phyloP scores from a whole-genome alignment of 2,888 invertebrate species.

The Apodemia hepburni region DNA sequence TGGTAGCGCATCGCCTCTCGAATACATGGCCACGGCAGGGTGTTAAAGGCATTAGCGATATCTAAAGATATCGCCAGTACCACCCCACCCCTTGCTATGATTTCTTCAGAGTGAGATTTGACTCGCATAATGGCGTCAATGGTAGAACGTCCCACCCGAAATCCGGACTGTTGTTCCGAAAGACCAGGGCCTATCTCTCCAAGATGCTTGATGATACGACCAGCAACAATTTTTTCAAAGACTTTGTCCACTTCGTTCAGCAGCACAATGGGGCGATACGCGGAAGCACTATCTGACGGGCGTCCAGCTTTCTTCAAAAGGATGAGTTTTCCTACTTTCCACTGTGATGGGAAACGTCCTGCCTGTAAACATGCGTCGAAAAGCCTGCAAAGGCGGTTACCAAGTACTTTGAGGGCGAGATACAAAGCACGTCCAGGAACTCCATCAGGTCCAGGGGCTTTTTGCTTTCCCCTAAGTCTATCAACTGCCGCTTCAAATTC shows the following conservation, averaged over 20 bases:
- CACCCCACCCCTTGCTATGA: too few species aligned
- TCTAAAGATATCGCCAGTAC: too few species aligned
- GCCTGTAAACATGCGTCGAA: constrained; percentile 22
- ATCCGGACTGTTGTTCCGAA: too few species aligned
- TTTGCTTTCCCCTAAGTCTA: background rate
- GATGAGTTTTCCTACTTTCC: constrained; percentile 26
- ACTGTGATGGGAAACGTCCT: constrained; percentile 17
- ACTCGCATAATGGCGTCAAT: too few species aligned
- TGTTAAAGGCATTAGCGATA: constrained; percentile 36
- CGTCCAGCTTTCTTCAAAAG: constrained; percentile 25
- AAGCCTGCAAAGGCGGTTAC: constrained; percentile 17
- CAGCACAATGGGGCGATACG: constrained; percentile 28
- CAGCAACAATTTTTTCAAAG: constrained; percentile 28
- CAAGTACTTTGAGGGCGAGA: background rate
- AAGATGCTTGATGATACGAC: constrained; percentile 22
- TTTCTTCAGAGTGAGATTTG: constrained; percentile 19
- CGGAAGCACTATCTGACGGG: constrained; percentile 16
- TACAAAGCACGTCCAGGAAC: background rate
- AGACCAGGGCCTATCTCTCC: too few species aligned
- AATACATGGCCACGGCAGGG: constrained; percentile 33
- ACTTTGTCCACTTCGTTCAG: constrained; percentile 30
- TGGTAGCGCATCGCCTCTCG: constrained; percentile 30
- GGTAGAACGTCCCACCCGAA: too few species aligned
- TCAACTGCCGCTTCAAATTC: background rate
- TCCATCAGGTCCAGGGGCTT: constrained; percentile 9